Evolutionary conservation across 2,888 invertebrate species (phyloP), one percentile per base, ranked within the genome.

Genomic region (Xanthorhoe spadicearia): DNA sequence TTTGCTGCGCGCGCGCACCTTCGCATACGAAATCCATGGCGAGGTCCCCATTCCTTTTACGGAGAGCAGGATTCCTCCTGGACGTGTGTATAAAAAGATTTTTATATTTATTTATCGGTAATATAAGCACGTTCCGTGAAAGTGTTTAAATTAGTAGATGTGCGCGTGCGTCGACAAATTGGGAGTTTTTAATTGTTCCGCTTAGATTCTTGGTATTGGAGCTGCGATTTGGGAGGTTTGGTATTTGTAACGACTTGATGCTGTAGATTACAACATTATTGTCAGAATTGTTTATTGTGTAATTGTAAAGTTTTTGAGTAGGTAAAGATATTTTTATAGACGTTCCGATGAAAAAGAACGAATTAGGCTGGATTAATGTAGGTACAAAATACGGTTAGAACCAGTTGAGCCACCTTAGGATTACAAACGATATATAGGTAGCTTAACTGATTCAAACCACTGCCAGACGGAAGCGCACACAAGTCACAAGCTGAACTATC

Each of bases 51-150:
- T 74, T 69, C 92, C 91, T 77, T 92, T 83, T 90, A 91, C 69
- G 92, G 92, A 86, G 85, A 81, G 84, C 87, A 80, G 87, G 91
- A 92, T 92, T 90, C 91, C 89, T 75, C 75, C 74, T 80, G 85
- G 83, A 88, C 90, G 89, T 88, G 89, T 86, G 84, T 83, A 88
- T 86, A 90, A 89, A 86, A 86, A 80, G 64, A 79, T 81, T 78
- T n/a, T 88, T 88, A 87, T 91, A 91, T 90, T 90, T 90, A 92
- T 92, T 85, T 85, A 83, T 86, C 82, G 78, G 82, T 82, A 82
- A 81, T 82, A 83, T 80, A 82, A 80, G 77, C 70, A 75, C 79
- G 80, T 83, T 84, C 83, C 75, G 78, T 76, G 86, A 81, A 85
- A 85, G 83, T 84, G 86, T 83, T 84, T 83, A 83, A 85, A 83